These are phyloP conservation scores for Hippocampus guttulatus DNA, from an alignment of 2,113 vertebrate genomes.

Conservation along the genomic window DNA sequence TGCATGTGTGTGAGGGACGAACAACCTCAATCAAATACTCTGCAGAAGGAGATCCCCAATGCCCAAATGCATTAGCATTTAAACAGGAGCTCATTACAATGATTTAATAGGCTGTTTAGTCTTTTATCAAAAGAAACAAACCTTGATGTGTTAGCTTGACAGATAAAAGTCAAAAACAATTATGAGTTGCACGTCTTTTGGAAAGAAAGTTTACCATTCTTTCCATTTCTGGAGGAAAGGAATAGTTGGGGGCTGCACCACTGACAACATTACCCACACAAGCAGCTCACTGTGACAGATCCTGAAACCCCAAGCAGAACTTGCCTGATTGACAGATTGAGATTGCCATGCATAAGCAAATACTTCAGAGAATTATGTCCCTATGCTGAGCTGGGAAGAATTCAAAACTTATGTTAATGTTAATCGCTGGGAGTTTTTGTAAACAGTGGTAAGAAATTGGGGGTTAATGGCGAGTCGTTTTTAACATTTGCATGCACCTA, in stretches of 20 bases:
- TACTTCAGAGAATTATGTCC: conserved; percentile 30
- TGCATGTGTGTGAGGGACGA: conserved; percentile 30
- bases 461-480: background rate
- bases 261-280: conserved; percentile 16
- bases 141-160: conserved; percentile 1
- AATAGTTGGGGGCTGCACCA: conserved; percentile 2
- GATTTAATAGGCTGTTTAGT: conserved; percentile 46
- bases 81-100: conserved; percentile 47
- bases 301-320: conserved; percentile 27
- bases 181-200: conserved; percentile 27
- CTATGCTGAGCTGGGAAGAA: conserved; percentile 20
- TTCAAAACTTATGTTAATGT: conserved; percentile 11
- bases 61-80: conserved; percentile 51
- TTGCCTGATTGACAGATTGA: conserved; percentile 57
- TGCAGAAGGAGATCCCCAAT: conserved; percentile 27
- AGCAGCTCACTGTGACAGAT: conserved; percentile 24
- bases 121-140: conserved; percentile 43
- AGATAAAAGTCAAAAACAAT: conserved; percentile 20
- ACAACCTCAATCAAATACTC: conserved; percentile 38
- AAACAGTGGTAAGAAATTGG: background rate
- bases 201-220: conserved; percentile 52
- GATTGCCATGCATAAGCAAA: conserved; percentile 19
- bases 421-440: background rate
- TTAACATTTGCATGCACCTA: background rate
- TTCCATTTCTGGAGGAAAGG: conserved; percentile 20